phyloP scores from a whole-genome alignment of 1,140 invertebrate genomes.

The Drosophila nasuta region DNA sequence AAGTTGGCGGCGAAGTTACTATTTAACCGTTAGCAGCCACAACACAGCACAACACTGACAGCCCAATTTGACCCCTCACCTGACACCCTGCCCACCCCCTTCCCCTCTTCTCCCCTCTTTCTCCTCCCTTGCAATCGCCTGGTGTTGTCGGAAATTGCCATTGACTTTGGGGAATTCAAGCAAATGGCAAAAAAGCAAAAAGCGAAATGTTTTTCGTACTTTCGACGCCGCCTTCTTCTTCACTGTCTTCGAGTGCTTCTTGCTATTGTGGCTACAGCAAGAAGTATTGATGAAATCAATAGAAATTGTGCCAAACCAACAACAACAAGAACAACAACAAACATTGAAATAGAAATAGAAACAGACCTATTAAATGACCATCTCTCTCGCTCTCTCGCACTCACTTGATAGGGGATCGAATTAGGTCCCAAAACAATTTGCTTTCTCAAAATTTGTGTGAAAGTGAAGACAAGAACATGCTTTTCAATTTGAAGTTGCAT shows the following conservation, averaged over 20 bases:
- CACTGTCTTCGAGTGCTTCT: neutral
- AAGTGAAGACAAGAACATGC: conserved; percentile 7
- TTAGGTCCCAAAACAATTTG: conserved; percentile 36
- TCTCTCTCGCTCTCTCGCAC: neutral
- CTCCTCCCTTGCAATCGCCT: neutral
- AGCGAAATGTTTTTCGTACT: conserved; percentile 52
- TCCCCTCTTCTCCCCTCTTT: neutral
- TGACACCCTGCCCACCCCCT: conserved; percentile 2
- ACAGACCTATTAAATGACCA: conserved; percentile 22
- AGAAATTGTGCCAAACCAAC: conserved; percentile 3
- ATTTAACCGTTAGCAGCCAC: conserved; percentile 59
- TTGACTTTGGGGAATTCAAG: conserved; percentile 54
- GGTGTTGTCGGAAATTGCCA: conserved; percentile 37
- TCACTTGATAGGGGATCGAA: conserved; percentile 1
- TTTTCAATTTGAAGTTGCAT: neutral
- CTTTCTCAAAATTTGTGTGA: conserved; percentile 11
- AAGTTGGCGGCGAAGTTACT: conserved; percentile 66
- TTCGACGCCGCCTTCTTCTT: neutral
- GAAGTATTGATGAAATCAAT: conserved; percentile 24
- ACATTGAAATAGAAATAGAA: neutral
- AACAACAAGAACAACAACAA: no score
- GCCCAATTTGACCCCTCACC: conserved; percentile 30
- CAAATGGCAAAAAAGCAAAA: conserved; percentile 30
- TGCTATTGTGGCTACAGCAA: neutral
- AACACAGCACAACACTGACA: conserved; percentile 35